Base-by-base conservation (phyloP, 1,140 invertebrate species). In the Hesperophylax magnus region DNA sequence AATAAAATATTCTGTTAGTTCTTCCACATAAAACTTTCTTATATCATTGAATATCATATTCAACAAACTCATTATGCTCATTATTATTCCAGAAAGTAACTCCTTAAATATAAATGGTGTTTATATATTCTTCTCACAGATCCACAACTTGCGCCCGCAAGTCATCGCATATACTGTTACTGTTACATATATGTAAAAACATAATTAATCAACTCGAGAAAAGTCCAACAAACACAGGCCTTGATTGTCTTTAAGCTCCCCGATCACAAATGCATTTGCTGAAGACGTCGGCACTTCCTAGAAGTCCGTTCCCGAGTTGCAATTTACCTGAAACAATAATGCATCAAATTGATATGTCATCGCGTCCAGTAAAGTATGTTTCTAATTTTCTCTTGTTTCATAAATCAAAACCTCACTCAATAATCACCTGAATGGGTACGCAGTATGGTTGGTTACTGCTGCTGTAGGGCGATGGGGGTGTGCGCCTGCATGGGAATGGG, bases 1-100 rank as follows among this genome's bases (percentile, higher is more conserved):
- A 71, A 79, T 79, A 79, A 79, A 34, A 67, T 78, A 79, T 72
- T 79, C 72, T 79, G 69, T 78, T 69, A 78, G 47, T 78, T 78
- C 54, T 47, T 69, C 69, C 72, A 22, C 72, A 34, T 76, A 58
- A 47, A 47, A 47, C 39, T 47, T 47, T 47, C 39, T 47, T 47
- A 47, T 47, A 47, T 47, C 39, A 76, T 76, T 22, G 39, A 76
- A 76, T 76, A 76, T 76, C 54, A 34, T 76, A 58, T 60, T 20
- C 27, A 47, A 47, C 15, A 53, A 54, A 39, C 39, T 69, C 65
- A 69, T 39, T 69, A 52, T 72, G 18, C 54, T 56, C 69, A 27
- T 53, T 7, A 14, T 54, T 24, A 9, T n/a, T 74, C 54, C 56
- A 58, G 61, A 72, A 65, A 79, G 24, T 52, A 76, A 75, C 72